Evolutionary conservation across 2,113 vertebrate species (phyloP).

Genomic region (Uria aalge): DNA sequence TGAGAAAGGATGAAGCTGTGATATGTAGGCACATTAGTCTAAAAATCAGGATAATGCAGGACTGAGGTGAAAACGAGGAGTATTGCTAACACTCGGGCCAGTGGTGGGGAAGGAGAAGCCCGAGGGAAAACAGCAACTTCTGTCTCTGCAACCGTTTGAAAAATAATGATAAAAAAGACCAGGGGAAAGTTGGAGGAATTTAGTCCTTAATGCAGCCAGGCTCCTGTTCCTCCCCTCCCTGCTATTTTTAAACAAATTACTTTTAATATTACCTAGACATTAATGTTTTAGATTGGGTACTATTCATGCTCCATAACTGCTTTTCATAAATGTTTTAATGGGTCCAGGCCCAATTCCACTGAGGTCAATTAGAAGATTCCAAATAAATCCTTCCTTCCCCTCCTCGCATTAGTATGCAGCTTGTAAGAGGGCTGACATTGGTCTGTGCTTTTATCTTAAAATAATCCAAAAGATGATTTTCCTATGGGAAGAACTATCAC

Average conservation of each 20-base stretch:
- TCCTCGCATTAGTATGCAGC: background rate
- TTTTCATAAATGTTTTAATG: constrained; percentile 62
- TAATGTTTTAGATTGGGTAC: constrained; percentile 48
- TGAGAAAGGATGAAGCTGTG: background rate
- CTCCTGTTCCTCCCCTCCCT: background rate
- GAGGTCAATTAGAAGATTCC: constrained; percentile 46
- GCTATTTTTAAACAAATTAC: constrained; percentile 61
- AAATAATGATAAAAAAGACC: background rate
- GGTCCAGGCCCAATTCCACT: constrained; percentile 15
- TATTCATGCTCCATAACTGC: constrained; percentile 28
- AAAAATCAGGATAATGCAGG: background rate
- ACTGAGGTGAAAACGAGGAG: background rate
- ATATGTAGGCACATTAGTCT: background rate
- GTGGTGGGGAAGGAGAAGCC: background rate
- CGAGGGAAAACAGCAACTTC: background rate
- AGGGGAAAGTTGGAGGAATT: background rate
- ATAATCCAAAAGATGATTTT: background rate
- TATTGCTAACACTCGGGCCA: background rate
- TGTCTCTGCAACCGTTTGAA: background rate
- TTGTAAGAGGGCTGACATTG: background rate
- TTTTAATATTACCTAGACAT: constrained; percentile 59
- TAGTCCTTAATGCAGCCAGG: background rate
- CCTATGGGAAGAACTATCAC: background rate
- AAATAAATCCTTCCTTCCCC: constrained; percentile 31
- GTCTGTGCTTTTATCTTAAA: constrained; percentile 18